Conservation (phyloP, 2,888 invertebrate genomes). For the Dioctria rufipes region DNA sequence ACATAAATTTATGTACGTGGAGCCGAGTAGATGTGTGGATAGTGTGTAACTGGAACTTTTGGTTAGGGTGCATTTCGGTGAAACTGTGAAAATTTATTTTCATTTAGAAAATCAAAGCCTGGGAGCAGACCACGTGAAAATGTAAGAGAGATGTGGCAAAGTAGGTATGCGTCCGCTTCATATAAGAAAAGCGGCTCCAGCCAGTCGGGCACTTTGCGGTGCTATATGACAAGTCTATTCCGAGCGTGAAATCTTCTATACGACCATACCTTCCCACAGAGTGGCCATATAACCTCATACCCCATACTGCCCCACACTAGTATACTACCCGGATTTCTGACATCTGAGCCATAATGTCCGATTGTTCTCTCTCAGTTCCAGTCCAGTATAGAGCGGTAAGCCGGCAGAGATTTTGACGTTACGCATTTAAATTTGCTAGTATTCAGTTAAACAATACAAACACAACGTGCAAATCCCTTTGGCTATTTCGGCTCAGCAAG, state of each 20-base stretch:
- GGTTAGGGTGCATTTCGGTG: conserved; percentile 52
- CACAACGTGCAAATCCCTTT: conserved; percentile 17
- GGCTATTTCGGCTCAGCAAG: neutral
- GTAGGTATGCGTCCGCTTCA: conserved; percentile 17
- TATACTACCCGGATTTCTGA: neutral
- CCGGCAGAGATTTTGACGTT: neutral
- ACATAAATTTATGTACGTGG: conserved; percentile 45
- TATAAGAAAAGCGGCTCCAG: conserved; percentile 55
- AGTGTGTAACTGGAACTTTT: conserved; percentile 45
- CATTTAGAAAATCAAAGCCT: conserved; percentile 57
- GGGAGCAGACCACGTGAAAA: conserved; percentile 56
- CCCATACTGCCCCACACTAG: conserved; percentile 10
- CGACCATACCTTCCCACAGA: conserved; percentile 23
- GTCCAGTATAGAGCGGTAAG: neutral
- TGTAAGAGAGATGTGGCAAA: conserved; percentile 38
- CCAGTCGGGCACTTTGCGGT: conserved; percentile 58
- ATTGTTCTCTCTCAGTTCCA: neutral
- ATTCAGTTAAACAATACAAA: neutral
- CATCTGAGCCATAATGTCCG: neutral
- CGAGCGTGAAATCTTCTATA: conserved; percentile 35
- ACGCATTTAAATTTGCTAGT: conserved; percentile 12
- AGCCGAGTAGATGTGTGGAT: conserved; percentile 24
- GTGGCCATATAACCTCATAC: conserved; percentile 21
- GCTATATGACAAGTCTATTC: conserved; percentile 34
- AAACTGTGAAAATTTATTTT: conserved; percentile 56